Evolutionary conservation across 2,888 invertebrate genomes (phyloP).

Genomic region (Pterobdella sp.): DNA sequence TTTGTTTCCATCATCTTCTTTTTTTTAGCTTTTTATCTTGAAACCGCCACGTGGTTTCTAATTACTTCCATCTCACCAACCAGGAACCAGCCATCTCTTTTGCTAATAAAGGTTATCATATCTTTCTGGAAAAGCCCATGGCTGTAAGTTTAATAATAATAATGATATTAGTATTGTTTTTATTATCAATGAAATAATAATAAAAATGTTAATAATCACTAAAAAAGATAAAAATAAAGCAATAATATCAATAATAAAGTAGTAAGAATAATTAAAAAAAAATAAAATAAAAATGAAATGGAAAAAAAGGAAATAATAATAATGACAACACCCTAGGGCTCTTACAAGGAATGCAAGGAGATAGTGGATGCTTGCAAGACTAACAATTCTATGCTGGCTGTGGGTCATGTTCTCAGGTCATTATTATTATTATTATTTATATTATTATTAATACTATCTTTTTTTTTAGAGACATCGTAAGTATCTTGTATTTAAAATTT

Average conservation of each 20-base stretch:
- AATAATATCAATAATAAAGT: no score
- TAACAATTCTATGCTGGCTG: slow-evolving; percentile 48
- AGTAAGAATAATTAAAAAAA: no score
- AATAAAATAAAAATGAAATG: no score
- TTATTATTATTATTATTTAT: background rate
- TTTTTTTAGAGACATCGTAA: background rate
- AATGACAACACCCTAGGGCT: no score
- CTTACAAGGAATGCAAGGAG: slow-evolving; percentile 50
- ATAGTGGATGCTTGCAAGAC: slow-evolving; percentile 48
- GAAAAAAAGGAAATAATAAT: no score
- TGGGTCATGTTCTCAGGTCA: slow-evolving; percentile 51
- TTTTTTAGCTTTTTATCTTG: background rate
- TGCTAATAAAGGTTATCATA: slow-evolving; percentile 52
- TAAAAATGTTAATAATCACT: background rate
- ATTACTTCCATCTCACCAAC: background rate
- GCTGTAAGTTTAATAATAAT: slow-evolving; percentile 43
- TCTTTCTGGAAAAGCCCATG: slow-evolving; percentile 54
- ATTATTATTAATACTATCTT: background rate
- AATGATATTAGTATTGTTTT: no score
- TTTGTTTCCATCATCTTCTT: no score
- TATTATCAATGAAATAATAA: background rate
- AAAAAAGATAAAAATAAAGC: background rate
- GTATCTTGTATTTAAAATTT: background rate
- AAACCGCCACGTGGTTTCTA: background rate
- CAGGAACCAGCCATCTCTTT: slow-evolving; percentile 50